A percentile compares a stretch with the other conserved stretches of the same genome.
Conservation (phyloP, 2,113 vertebrate genomes). For the Peucedramus taeniatus region DNA sequence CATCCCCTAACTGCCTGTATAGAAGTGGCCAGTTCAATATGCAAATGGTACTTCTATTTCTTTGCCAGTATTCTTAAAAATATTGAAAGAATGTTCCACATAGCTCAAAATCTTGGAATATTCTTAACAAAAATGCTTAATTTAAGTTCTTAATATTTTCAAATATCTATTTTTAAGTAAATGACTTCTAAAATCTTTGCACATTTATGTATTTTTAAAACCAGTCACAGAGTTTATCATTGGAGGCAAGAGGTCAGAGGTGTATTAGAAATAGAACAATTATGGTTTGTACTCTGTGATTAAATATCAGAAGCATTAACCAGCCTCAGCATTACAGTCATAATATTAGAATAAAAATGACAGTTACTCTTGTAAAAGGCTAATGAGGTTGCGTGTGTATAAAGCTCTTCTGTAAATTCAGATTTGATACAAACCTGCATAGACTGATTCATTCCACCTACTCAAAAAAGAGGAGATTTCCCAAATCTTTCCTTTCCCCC, state of each 20-base stretch:
- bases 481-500: not conserved
- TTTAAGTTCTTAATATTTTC: not conserved
- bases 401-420: slow-evolving; percentile 10
- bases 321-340: not conserved
- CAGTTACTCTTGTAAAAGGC: slow-evolving; percentile 48
- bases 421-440: not conserved
- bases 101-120: not conserved
- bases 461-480: not conserved
- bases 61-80: not conserved
- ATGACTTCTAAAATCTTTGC: not conserved
- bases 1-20: not conserved
- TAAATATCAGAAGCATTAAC: slow-evolving; percentile 43
- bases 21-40: not conserved
- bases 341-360: slow-evolving; percentile 53
- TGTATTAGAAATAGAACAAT: not conserved
- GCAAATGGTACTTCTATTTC: not conserved
- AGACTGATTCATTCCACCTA: not conserved
- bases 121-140: not conserved
- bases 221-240: not conserved
- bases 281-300: slow-evolving; percentile 31
- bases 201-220: not conserved
- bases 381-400: slow-evolving; percentile 18
- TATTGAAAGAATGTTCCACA: not conserved
- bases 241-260: slow-evolving; percentile 3
- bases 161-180: not conserved